Percentiles rank a stretch among this genome's conserved stretches.
These are phyloP conservation scores for Pyrrhia umbra DNA, from an alignment of 2,888 invertebrate species.

Conservation along the genomic window DNA sequence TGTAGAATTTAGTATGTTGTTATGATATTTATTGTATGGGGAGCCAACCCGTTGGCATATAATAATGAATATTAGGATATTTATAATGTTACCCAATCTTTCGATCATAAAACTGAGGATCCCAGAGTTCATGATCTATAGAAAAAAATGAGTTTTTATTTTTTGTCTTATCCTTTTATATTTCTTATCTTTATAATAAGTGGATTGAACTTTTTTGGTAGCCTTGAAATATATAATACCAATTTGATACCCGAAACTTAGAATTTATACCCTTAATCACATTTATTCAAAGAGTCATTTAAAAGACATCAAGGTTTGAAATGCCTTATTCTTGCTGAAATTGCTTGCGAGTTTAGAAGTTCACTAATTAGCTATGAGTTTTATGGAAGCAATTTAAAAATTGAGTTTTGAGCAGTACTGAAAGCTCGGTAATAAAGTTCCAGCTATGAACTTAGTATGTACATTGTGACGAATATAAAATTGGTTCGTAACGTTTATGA, in stretches of 20 bases:
- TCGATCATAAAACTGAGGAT: too few species aligned
- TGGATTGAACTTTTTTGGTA: too few species aligned
- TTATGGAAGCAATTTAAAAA: conserved; percentile 19
- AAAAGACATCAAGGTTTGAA: conserved; percentile 39
- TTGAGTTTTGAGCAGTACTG: conserved; percentile 3
- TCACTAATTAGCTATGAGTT: conserved; percentile 16
- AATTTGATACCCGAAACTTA: conserved; percentile 2
- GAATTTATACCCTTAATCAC: conserved; percentile 16
- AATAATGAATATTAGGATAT: neutral
- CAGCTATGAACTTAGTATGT: neutral
- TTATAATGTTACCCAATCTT: conserved; percentile 1
- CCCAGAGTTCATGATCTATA: too few species aligned
- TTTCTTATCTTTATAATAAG: too few species aligned
- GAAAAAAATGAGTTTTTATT: too few species aligned
- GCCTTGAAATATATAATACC: too few species aligned
- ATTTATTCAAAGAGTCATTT: conserved; percentile 45
- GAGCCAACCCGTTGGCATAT: conserved; percentile 5
- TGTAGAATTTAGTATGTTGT: conserved; percentile 18
- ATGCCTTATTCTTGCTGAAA: conserved; percentile 30
- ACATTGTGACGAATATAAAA: neutral
- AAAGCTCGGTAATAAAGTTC: neutral
- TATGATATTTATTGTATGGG: conserved; percentile 27
- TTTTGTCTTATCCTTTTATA: too few species aligned
- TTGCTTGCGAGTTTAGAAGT: conserved; percentile 25
- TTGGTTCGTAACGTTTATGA: neutral